These are phyloP conservation scores for Cladorhizidae sp. DNA, from an alignment of 37 sponge, comb jelly and placozoan species.

Conservation along the genomic window DNA sequence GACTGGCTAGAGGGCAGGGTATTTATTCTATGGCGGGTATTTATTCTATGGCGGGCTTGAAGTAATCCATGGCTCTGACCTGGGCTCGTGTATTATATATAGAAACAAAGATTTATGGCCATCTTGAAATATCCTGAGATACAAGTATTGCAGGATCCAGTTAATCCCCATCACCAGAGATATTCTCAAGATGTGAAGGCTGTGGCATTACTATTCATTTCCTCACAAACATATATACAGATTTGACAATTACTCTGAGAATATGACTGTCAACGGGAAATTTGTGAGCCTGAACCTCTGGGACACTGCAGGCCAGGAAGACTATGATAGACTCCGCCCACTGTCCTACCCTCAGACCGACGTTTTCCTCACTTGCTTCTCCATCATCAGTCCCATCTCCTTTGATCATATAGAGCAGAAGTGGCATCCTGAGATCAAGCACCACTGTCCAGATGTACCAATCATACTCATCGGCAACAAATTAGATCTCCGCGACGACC, in stretches of 20 bases:
- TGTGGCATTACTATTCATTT: too few species aligned
- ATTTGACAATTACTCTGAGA: conserved; percentile 93
- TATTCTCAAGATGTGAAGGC: too few species aligned
- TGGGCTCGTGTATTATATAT: too few species aligned
- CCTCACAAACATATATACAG: conserved; percentile 24
- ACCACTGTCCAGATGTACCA: conserved; percentile 88
- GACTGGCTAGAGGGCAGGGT: too few species aligned
- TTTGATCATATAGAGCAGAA: conserved; percentile 72
- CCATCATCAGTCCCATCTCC: conserved; percentile 72
- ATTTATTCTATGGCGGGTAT: too few species aligned
- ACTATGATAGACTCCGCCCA: conserved; percentile 89
- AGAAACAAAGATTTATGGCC: too few species aligned
- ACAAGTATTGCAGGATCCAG: too few species aligned
- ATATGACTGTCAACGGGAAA: conserved; percentile 65
- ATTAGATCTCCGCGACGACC: conserved; percentile 80
- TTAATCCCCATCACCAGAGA: too few species aligned
- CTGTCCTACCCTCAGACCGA: conserved; percentile 94
- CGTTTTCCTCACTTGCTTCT: conserved; percentile 74
- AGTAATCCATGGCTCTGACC: too few species aligned
- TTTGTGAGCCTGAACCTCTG: conserved; percentile 79
- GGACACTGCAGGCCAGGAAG: conserved; percentile 94
- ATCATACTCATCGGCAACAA: conserved; percentile 87
- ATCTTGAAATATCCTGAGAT: too few species aligned
- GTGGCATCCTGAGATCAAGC: conserved; percentile 81
- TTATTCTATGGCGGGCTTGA: too few species aligned